These are phyloP conservation scores for Phengaris alcon DNA, from an alignment of 2,888 invertebrate genomes.

Conservation along the genomic window DNA sequence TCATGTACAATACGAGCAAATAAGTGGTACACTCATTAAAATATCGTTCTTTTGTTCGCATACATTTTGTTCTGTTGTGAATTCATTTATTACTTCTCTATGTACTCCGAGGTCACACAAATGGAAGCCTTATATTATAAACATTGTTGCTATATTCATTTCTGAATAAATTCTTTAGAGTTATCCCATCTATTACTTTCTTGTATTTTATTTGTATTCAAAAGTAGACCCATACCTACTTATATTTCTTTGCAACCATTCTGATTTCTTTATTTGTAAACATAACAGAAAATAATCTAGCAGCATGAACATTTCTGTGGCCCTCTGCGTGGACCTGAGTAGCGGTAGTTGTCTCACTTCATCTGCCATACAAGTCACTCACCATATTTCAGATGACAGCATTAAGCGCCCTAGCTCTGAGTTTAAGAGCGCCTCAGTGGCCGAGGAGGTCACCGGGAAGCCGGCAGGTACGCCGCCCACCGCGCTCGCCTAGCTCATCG, in stretches of 20 bases:
- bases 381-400: constrained; percentile 84
- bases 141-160: constrained; percentile 22
- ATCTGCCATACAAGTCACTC: constrained; percentile 72
- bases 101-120: constrained; percentile 42
- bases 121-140: constrained; percentile 6
- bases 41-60: constrained; percentile 41
- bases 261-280: not conserved
- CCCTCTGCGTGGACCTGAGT: constrained; percentile 52
- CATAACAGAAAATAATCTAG: not conserved
- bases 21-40: constrained; percentile 48
- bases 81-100: constrained; percentile 40
- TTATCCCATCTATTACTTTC: not conserved
- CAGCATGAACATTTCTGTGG: constrained; percentile 47
- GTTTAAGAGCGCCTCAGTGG: constrained; percentile 83
- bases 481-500: constrained; percentile 71
- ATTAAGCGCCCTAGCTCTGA: constrained; percentile 93
- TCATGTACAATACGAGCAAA: constrained; percentile 44
- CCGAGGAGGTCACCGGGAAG: constrained; percentile 69
- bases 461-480: constrained; percentile 72
- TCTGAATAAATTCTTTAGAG: not conserved
- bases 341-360: constrained; percentile 58
- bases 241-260: constrained; percentile 7
- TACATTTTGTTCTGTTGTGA: constrained; percentile 43
- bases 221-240: not conserved
- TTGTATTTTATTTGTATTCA: not conserved